phyloP scores from a whole-genome alignment of 2,113 vertebrate genomes.

The Antechinus flavipes region DNA sequence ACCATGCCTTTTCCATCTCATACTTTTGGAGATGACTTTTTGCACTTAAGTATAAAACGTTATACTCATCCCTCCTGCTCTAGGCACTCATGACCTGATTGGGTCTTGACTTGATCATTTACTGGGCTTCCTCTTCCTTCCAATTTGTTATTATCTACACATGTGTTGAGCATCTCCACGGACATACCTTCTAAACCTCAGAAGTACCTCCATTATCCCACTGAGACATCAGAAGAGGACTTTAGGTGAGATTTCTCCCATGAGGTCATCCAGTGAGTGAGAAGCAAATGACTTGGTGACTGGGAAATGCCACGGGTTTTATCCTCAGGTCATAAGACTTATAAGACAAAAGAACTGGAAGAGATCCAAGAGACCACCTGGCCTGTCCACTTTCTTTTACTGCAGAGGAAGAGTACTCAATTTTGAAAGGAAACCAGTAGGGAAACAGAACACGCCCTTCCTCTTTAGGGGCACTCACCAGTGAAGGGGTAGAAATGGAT shows the following conservation, averaged over 20 bases:
- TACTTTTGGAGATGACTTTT: not conserved
- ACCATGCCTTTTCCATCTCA: not conserved
- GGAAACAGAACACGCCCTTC: conserved; percentile 18
- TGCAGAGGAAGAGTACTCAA: not conserved
- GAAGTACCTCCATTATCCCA: not conserved
- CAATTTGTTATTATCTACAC: not conserved
- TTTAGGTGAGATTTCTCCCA: not conserved
- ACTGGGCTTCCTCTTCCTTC: not conserved
- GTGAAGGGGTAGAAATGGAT: not conserved
- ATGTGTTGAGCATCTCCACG: not conserved
- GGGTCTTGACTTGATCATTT: not conserved
- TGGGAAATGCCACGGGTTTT: not conserved
- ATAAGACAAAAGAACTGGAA: not conserved
- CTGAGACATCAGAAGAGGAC: not conserved
- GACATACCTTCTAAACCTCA: not conserved
- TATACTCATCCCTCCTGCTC: not conserved
- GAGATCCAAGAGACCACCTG: not conserved
- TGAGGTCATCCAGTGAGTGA: not conserved
- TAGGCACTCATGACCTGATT: not conserved
- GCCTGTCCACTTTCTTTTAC: not conserved
- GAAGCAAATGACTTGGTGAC: not conserved
- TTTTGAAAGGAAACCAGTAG: not conserved
- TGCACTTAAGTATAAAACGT: not conserved
- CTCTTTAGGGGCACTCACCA: conserved; percentile 4
- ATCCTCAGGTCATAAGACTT: not conserved